Conservation (phyloP, 2,113 vertebrate species). For the Mirza zaza region DNA sequence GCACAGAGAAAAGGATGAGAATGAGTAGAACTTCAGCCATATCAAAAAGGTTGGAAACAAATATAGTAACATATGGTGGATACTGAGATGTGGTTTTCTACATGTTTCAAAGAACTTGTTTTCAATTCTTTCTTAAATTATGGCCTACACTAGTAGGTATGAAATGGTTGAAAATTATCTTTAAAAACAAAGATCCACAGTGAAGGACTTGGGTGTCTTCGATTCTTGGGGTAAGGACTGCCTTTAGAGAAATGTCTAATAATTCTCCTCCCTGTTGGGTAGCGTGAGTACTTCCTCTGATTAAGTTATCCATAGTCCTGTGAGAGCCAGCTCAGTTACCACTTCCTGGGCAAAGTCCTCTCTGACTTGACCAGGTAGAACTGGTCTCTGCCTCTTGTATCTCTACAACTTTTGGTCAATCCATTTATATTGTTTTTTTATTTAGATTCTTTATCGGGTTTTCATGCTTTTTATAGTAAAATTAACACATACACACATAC, state of each 20-base stretch:
- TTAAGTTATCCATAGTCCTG: not conserved
- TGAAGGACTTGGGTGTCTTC: not conserved
- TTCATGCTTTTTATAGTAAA: constrained; percentile 5
- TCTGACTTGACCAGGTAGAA: not conserved
- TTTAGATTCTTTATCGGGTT: not conserved
- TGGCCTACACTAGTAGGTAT: not conserved
- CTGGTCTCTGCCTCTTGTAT: not conserved
- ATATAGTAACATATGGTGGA: not conserved
- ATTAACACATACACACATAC: not conserved
- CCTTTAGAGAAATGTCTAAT: not conserved
- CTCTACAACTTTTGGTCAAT: not conserved
- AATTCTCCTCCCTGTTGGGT: not conserved
- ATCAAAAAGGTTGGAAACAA: not conserved
- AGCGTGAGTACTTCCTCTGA: not conserved
- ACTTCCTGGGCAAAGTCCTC: not conserved
- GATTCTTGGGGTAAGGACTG: not conserved
- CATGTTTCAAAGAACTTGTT: not conserved
- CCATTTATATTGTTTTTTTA: not conserved
- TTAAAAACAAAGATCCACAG: not conserved
- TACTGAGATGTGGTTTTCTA: not conserved
- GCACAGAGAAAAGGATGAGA: not conserved
- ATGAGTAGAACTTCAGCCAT: not conserved
- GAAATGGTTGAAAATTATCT: not conserved
- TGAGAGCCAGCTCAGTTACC: not conserved
- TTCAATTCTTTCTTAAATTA: not conserved